Conservation (phyloP, 2,888 invertebrate genomes). For the Elegia similella region DNA sequence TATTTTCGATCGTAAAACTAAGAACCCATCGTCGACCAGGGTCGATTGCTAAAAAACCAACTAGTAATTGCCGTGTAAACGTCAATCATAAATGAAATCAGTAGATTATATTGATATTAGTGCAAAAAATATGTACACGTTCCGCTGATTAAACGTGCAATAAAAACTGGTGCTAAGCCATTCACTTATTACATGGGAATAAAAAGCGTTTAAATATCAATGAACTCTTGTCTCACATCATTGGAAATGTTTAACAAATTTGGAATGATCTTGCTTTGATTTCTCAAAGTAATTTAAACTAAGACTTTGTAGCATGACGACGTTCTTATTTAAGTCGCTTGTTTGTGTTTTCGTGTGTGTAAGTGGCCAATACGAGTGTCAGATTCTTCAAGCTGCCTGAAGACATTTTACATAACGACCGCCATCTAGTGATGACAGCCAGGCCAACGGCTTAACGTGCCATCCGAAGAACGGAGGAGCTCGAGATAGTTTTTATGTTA, state of each 20-base stretch:
- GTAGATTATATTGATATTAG: conserved; percentile 21
- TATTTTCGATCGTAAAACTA: neutral
- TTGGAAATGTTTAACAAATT: neutral
- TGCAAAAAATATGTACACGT: conserved; percentile 6
- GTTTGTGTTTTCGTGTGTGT: too few species aligned
- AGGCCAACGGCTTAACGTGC: too few species aligned
- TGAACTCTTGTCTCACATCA: neutral
- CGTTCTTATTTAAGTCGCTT: too few species aligned
- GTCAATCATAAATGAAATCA: conserved; percentile 34
- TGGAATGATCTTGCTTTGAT: neutral
- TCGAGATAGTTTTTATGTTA: too few species aligned
- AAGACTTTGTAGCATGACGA: too few species aligned
- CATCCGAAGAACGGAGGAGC: too few species aligned
- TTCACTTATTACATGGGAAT: neutral
- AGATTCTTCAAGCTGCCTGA: too few species aligned
- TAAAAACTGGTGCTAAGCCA: conserved; percentile 2
- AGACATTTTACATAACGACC: too few species aligned
- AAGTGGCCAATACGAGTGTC: too few species aligned
- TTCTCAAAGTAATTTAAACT: neutral
- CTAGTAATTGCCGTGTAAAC: conserved; percentile 31
- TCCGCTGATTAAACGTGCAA: conserved; percentile 4
- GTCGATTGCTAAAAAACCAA: conserved; percentile 19
- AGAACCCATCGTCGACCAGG: neutral
- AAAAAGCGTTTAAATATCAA: conserved; percentile 6
- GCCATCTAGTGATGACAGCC: too few species aligned